Base-by-base conservation (phyloP, 2,113 vertebrate genomes). In the Sprattus sprattus region DNA sequence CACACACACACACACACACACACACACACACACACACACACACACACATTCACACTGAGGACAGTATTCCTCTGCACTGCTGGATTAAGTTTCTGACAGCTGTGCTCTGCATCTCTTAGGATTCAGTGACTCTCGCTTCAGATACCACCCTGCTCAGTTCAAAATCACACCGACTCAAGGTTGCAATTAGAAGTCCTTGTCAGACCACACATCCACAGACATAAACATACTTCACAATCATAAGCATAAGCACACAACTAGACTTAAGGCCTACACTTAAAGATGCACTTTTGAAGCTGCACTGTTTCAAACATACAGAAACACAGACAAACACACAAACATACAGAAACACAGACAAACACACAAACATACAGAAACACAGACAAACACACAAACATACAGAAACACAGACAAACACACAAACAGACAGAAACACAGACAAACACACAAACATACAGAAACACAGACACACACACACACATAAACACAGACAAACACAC, bases 41-140 rank as follows among this genome's bases (percentile, higher is more conserved):
- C 28, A 75, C 32, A 64, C 46, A 25, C 39, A 64, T 22, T 6
- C 4, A 22, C 22, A 71, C 10, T 15, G n/a, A 84, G 82, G 78
- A 32, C 49, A 75, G 67, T 81, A 11, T 5, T 78, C 32, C 25
- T 78, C 71, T 78, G 71, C 71, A 78, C 71, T 32, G 32, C 13
- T 78, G 71, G 71, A 78, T 78, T 78, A 78, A 10, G 71, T 78
- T 78, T 13, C 71, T 39, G 67, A 75, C 86, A 87, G 49, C 39
- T 39, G 39, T 67, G 47, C 52, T 39, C 81, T 54, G 64, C 64
- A 13, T 78, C 71, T 78, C 2, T 11, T 13, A 78, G 71, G 2
- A 32, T 78, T 39, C 32, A 78, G 71, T 39, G 28, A 11, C 71
- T 39, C 7, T 67, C 8, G 6, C 64, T 28, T 64, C 28, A 75